These are phyloP conservation scores for Hypolimnas misippus DNA, from an alignment of 2,888 invertebrate species.

Conservation along the genomic window DNA sequence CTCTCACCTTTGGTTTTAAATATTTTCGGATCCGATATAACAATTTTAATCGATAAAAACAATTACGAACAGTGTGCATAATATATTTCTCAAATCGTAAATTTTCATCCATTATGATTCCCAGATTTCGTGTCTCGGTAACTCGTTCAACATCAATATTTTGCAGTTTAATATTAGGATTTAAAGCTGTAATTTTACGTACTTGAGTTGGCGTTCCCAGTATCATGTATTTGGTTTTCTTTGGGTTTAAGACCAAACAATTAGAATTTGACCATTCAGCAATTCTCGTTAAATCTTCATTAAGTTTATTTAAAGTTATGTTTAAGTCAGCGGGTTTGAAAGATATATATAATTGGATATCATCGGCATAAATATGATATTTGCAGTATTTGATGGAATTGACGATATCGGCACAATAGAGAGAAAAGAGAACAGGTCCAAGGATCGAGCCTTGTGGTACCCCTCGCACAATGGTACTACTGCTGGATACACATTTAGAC, in stretches of 20 bases:
- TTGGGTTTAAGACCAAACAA: neutral
- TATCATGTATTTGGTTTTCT: neutral
- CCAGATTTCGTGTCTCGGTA: constrained; percentile 13
- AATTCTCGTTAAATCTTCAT: neutral
- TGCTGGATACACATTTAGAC: neutral
- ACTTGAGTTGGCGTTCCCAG: neutral
- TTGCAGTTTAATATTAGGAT: neutral
- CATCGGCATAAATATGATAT: constrained; percentile 4
- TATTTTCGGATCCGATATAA: constrained; percentile 16
- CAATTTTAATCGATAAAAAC: constrained; percentile 21
- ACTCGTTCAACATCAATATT: constrained; percentile 8
- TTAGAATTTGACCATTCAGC: neutral
- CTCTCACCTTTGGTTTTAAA: neutral
- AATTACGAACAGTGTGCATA: neutral
- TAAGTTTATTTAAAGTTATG: neutral
- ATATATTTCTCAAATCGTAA: constrained; percentile 14
- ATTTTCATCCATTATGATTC: constrained; percentile 17
- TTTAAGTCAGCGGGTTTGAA: neutral
- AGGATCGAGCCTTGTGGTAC: neutral
- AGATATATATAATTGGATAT: constrained; percentile 7
- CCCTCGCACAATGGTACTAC: no score
- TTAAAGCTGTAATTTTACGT: neutral
- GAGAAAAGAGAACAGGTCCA: neutral
- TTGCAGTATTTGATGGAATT: neutral
- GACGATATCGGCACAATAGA: neutral